These are phyloP conservation scores for Triplophysa tibetana DNA, from an alignment of 2,113 vertebrate genomes.

Conservation along the genomic window DNA sequence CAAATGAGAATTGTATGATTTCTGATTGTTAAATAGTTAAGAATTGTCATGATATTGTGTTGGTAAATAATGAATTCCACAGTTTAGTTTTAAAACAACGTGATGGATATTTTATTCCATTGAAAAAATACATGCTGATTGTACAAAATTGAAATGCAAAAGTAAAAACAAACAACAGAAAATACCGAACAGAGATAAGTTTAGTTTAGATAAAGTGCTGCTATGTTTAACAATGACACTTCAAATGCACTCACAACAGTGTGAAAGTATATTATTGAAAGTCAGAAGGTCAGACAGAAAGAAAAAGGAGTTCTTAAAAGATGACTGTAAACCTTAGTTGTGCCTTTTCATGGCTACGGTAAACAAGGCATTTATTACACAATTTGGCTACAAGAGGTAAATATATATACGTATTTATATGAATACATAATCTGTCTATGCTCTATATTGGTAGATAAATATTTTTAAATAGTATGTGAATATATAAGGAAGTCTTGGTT, in stretches of 20 bases:
- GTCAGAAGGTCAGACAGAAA: constrained; percentile 47
- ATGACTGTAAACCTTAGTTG: constrained; percentile 1
- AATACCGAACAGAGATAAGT: constrained; percentile 49
- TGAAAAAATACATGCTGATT: constrained; percentile 66
- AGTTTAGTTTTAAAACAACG: constrained; percentile 72
- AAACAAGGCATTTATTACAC: constrained; percentile 37
- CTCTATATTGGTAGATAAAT: constrained; percentile 25
- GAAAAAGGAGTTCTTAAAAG: neutral
- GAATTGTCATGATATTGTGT: constrained; percentile 37
- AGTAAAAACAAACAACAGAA: constrained; percentile 59
- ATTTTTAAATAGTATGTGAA: neutral
- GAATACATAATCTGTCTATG: constrained; percentile 10
- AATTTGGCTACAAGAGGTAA: constrained; percentile 28
- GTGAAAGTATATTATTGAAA: constrained; percentile 58
- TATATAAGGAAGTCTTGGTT: constrained; percentile 11
- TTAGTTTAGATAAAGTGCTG: constrained; percentile 57
- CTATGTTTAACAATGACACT: constrained; percentile 60
- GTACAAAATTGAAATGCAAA: constrained; percentile 65
- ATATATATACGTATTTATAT: constrained; percentile 21
- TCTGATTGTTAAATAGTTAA: no score
- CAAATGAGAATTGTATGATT: no score
- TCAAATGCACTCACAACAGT: constrained; percentile 61
- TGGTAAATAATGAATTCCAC: constrained; percentile 72
- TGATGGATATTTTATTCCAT: constrained; percentile 77
- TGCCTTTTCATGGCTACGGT: constrained; percentile 33